These are phyloP conservation scores for Heliconius melpomene DNA, from an alignment of 1,140 invertebrate species.

Conservation along the genomic window DNA sequence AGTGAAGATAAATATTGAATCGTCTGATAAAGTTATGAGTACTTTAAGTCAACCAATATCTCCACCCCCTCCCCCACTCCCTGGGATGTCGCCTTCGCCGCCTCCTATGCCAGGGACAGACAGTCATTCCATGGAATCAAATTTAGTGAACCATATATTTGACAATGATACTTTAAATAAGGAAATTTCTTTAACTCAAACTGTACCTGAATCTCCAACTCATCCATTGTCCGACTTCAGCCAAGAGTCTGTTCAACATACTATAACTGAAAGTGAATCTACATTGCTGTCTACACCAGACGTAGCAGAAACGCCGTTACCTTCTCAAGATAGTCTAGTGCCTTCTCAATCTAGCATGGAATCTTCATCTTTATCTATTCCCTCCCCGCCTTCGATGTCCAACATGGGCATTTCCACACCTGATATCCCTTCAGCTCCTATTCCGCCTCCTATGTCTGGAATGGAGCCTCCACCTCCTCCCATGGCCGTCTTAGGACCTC, in stretches of 20 bases:
- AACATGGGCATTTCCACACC: constrained; percentile 57
- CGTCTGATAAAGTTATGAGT: not conserved
- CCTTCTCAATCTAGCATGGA: not conserved
- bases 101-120: constrained; percentile 61
- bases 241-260: not conserved
- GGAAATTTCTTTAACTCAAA: not conserved
- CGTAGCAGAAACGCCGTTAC: not conserved
- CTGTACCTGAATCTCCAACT: constrained; percentile 15
- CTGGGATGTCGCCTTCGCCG: constrained; percentile 68
- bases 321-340: not conserved
- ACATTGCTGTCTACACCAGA: not conserved
- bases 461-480: too few relatives aligned
- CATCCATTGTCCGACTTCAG: not conserved
- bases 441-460: too few relatives aligned
- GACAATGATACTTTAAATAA: not conserved
- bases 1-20: not conserved
- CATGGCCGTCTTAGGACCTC: too few relatives aligned
- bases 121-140: not conserved
- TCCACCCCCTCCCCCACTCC: constrained; percentile 79
- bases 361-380: not conserved
- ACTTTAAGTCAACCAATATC: constrained; percentile 23
- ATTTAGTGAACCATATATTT: not conserved
- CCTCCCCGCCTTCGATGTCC: constrained; percentile 73
- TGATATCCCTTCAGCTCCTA: too few relatives aligned
- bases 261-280: not conserved